phyloP scores from a whole-genome alignment of 2,888 invertebrate species.

The Itoplectis maculator region DNA sequence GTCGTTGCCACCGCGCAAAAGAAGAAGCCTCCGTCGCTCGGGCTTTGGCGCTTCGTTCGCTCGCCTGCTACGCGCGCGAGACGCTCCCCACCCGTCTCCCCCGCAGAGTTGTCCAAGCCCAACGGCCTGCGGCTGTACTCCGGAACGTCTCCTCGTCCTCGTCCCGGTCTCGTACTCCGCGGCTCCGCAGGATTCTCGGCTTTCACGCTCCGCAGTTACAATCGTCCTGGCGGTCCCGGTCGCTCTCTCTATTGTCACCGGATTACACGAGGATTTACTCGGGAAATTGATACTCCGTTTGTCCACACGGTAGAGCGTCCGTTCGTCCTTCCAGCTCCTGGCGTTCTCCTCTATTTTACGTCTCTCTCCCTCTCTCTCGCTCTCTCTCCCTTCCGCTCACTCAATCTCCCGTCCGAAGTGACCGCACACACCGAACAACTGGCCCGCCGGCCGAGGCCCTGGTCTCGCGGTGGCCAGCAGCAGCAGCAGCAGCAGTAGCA shows the following conservation, averaged over 20 bases:
- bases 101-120: slow-evolving; percentile 7
- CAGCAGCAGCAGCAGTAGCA: no score
- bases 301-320: slow-evolving; percentile 71
- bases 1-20: not conserved
- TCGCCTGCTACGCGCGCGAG: slow-evolving; percentile 19
- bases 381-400: slow-evolving; percentile 49
- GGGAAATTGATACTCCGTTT: slow-evolving; percentile 80
- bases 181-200: slow-evolving; percentile 52
- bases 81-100: slow-evolving; percentile 3
- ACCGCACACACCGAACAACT: slow-evolving; percentile 51
- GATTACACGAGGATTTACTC: slow-evolving; percentile 79
- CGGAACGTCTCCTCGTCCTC: slow-evolving; percentile 31
- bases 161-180: slow-evolving; percentile 41
- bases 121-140: slow-evolving; percentile 35
- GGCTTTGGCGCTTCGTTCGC: slow-evolving; percentile 6
- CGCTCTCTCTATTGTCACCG: slow-evolving; percentile 75
- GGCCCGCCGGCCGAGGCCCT: slow-evolving; percentile 6
- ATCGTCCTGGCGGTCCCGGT: slow-evolving; percentile 57
- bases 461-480: no score
- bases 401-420: slow-evolving; percentile 47
- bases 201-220: slow-evolving; percentile 57
- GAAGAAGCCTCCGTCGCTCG: slow-evolving; percentile 10
- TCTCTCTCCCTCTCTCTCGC: slow-evolving; percentile 39
- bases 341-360: slow-evolving; percentile 49
- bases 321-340: slow-evolving; percentile 55